Evolutionary conservation across 2,113 vertebrate species (phyloP), one percentile per base, ranked within the genome.

Genomic region (Neolamprologus longior): DNA sequence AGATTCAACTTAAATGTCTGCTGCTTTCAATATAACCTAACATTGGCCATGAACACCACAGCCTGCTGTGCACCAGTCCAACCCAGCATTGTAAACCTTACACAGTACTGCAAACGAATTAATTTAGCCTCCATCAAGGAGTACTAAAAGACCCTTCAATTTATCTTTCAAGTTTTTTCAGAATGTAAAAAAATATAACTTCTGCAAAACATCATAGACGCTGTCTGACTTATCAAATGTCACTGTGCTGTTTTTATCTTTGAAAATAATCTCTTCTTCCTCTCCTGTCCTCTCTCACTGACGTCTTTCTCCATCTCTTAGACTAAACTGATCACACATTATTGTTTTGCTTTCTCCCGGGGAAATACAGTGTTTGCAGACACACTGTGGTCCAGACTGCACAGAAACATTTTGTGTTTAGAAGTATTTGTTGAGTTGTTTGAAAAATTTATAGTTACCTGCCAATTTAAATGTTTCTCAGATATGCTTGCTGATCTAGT

Each of bases 211-310:
- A 66, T 66, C 31, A 35, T 63, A n/a, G 17, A 35, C 0, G 2
- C 31, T 35, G 58, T 24, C 19, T 40, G 35, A 40, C n/a, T 71
- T n/a, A n/a, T n/a, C 19, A 14, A 71, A 71, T 40, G 35, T 40
- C 63, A 42, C 12, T 71, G 35, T 21, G 7, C 11, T 14, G 3
- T 71, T 12, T n/a, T 71, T 37, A 7, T 35, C 31, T 37, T 66
- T 66, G 31, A 37, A 37, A 66, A 66, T 37, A 66, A 66, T 7
- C 31, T n/a, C 31, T 35, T 66, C 0, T 66, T 66, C 10, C 61
- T 37, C 33, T 37, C 61, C 17, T 37, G 0, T 66, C 31, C 19
- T 37, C 33, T 13, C 33, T 37, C 0, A 2, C 61, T 37, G 17
- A 66, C 4, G 7, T 21, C 19, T 68, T 21, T 40, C 19, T 40